Conservation (phyloP, 1,140 invertebrate species). For the Bactericera cockerelli region DNA sequence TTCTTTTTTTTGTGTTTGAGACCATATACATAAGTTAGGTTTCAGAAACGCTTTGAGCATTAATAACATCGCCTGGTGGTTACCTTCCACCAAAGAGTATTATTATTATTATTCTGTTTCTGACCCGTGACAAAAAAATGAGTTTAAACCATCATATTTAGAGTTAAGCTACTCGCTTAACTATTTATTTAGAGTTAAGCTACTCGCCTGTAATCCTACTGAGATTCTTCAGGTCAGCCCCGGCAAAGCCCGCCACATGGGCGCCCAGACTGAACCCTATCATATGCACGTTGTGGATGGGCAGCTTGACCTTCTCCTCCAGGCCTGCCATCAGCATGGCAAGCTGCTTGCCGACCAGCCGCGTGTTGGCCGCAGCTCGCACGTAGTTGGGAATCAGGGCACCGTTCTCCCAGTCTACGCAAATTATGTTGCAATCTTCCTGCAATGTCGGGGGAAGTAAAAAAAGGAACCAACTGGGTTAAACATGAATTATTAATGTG, state of each 20-base stretch:
- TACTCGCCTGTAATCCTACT: constrained; percentile 64
- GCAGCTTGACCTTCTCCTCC: constrained; percentile 34
- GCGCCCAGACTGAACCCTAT: constrained; percentile 85
- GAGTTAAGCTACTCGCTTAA: too few relatives aligned
- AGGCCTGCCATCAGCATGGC: constrained; percentile 51
- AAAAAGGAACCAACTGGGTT: neutral
- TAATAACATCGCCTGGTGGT: too few relatives aligned
- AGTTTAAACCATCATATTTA: too few relatives aligned
- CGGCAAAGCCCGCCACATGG: constrained; percentile 86
- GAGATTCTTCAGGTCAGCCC: constrained; percentile 63
- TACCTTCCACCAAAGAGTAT: too few relatives aligned
- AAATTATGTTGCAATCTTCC: constrained; percentile 75
- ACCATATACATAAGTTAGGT: too few relatives aligned
- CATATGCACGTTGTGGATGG: constrained; percentile 58
- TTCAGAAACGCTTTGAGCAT: too few relatives aligned
- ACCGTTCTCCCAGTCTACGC: constrained; percentile 88
- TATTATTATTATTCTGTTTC: too few relatives aligned
- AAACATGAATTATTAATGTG: too few relatives aligned
- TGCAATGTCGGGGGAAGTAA: too few relatives aligned
- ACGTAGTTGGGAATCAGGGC: constrained; percentile 84
- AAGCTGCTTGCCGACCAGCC: constrained; percentile 78
- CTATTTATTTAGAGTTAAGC: too few relatives aligned
- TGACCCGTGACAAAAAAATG: too few relatives aligned
- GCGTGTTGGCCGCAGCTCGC: constrained; percentile 78
- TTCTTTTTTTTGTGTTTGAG: too few relatives aligned